Evolutionary conservation across 2,888 invertebrate genomes (phyloP).

Genomic region (Ectemnius cavifrons): DNA sequence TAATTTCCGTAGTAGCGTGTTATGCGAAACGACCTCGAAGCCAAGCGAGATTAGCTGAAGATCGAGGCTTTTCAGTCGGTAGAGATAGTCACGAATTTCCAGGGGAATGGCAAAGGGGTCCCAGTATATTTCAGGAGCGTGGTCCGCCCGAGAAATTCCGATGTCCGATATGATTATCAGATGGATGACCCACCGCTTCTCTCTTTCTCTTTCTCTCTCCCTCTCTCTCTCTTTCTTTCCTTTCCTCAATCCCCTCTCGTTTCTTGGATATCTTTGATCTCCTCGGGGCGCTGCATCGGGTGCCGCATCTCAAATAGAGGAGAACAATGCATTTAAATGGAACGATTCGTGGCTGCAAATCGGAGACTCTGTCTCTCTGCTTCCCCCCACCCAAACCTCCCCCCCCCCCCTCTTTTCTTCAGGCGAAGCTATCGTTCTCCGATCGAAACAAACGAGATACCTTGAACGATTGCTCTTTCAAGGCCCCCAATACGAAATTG

Average conservation of each 20-base stretch:
- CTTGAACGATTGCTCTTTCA: neutral
- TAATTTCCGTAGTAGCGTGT: no score
- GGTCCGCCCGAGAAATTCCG: constrained; percentile 27
- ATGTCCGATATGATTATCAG: constrained; percentile 47
- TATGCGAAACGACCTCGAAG: no score
- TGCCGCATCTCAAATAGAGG: constrained; percentile 49
- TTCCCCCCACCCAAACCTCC: neutral
- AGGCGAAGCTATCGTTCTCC: no score
- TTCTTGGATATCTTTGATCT: constrained; percentile 45
- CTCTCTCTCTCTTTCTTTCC: constrained; percentile 7
- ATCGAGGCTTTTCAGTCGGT: no score
- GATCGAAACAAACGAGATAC: constrained; percentile 3
- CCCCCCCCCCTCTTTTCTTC: no score
- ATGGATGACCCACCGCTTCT: constrained; percentile 40
- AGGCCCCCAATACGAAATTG: neutral
- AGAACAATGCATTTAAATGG: constrained; percentile 53
- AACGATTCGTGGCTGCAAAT: constrained; percentile 35
- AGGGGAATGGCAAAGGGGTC: constrained; percentile 5
- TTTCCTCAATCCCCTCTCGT: constrained; percentile 36
- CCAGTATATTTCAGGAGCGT: constrained; percentile 21
- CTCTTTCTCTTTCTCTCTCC: constrained; percentile 13
- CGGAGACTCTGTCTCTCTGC: neutral
- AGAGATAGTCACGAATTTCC: no score
- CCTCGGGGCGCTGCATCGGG: constrained; percentile 45
- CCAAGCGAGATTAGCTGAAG: no score